Base-by-base conservation (phyloP, 2,113 vertebrate genomes). In the Pipa parva region DNA sequence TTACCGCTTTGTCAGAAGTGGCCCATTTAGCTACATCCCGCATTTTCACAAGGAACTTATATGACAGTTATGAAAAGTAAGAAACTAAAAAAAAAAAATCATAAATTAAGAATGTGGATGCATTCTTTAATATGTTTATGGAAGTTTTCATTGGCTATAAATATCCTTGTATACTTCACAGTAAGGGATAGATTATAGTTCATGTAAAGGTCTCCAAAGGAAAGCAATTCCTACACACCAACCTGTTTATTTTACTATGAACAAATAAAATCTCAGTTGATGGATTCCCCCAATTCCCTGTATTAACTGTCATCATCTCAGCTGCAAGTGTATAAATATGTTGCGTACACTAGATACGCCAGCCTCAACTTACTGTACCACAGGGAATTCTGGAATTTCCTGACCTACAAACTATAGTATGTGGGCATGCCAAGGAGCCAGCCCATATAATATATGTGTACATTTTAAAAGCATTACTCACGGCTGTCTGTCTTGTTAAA, bases 301-400 rank as follows among this genome's bases (percentile, higher is more conserved):
- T 25, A 46, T 9, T 17, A 26, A 46, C 7, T 21, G 17, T 10
- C 7, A 24, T 49, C 27, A 7, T 22, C 18, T 49, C 5, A 29
- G 27, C 27, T 9, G 7, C 2, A 21, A 11, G 21, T n/a, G 18
- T 15, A 11, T 22, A 22, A 45, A 45, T 17, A 42, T 26, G 36
- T 17, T n/a, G 10, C n/a, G 18, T 33, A 13, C 45, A 31, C 17
- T 7, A 12, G 21, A 26, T 33, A 33, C 27, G 29, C 39, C 29
- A 54, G 31, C n/a, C n/a, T 42, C 9, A 13, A 42, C n/a, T 50
- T 27, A 26, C 24, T 15, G 28, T 37, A 22, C 17, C 39, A 42
- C 39, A n/a, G 48, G 61, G 50, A 54, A 52, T 64, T 29, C 60
- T 31, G 60, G 60, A 63, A 63, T 50, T 63, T 46, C 48, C 50